Percentiles rank a stretch among this genome's conserved stretches.
Evolutionary conservation across 2,113 vertebrate species (phyloP).

Genomic region (Channa argus): DNA sequence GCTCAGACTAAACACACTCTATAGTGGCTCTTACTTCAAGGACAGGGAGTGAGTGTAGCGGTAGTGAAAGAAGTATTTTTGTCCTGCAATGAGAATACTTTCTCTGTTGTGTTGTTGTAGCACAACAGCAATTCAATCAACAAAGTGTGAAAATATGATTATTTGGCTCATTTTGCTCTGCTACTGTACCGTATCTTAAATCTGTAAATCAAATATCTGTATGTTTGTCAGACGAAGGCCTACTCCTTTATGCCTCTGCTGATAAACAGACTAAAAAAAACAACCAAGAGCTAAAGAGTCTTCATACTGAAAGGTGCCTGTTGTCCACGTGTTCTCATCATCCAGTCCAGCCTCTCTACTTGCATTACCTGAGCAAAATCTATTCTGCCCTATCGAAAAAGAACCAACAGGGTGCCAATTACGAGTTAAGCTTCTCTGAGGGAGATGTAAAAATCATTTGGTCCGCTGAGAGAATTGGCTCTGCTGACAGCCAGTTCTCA

Average conservation of each 20-base stretch:
- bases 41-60: slow-evolving; percentile 6
- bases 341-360: slow-evolving; percentile 12
- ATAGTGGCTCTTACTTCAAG: slow-evolving; percentile 25
- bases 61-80: background rate
- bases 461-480: slow-evolving; percentile 13
- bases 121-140: background rate
- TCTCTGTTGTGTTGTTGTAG: slow-evolving; percentile 11
- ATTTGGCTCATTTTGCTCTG: slow-evolving; percentile 1
- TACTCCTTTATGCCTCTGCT: slow-evolving; percentile 6
- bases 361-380: slow-evolving; percentile 46
- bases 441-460: slow-evolving; percentile 51
- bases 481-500: slow-evolving; percentile 44
- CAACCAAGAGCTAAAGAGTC: slow-evolving; percentile 8
- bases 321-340: slow-evolving; percentile 35
- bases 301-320: background rate
- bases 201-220: slow-evolving; percentile 1
- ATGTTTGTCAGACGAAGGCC: slow-evolving; percentile 6
- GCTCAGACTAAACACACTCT: slow-evolving; percentile 13
- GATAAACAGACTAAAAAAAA: slow-evolving; percentile 8
- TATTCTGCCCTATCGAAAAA: slow-evolving; percentile 43
- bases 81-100: background rate
- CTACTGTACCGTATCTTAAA: slow-evolving; percentile 18
- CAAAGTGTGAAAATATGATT: background rate
- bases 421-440: slow-evolving; percentile 35
- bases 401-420: slow-evolving; percentile 43